A percentile compares a stretch with the other conserved stretches of the same genome.
phyloP scores from a whole-genome alignment of 2,888 invertebrate species.

The Dasysyrphus tricinctus region DNA sequence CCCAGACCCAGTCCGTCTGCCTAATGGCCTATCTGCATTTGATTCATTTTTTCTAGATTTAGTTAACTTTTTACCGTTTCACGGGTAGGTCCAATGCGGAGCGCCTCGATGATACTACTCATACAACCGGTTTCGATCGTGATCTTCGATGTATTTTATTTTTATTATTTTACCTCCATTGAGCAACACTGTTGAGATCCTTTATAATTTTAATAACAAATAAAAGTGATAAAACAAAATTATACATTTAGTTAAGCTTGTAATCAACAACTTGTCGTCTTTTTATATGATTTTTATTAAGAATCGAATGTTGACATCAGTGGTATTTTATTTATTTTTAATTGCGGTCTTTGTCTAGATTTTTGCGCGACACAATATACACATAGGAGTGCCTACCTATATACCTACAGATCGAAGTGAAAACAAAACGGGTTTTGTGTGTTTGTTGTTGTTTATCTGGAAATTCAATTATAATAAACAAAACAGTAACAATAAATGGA shows the following conservation, averaged over 20 bases:
- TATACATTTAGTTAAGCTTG: constrained; percentile 1
- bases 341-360: constrained; percentile 22
- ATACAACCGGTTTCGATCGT: constrained; percentile 66
- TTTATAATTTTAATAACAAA: constrained; percentile 24
- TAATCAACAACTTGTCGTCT: constrained; percentile 1
- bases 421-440: constrained; percentile 49
- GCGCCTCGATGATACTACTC: constrained; percentile 16
- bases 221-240: constrained; percentile 32
- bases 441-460: constrained; percentile 32
- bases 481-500: constrained; percentile 13
- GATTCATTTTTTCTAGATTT: constrained; percentile 36
- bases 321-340: constrained; percentile 18
- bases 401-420: background rate
- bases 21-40: constrained; percentile 16
- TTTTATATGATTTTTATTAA: constrained; percentile 9
- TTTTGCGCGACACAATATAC: constrained; percentile 34
- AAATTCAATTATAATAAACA: constrained; percentile 45
- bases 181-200: constrained; percentile 36
- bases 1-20: background rate
- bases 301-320: constrained; percentile 39
- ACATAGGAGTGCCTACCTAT: background rate
- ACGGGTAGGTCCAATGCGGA: constrained; percentile 29
- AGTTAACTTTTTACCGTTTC: constrained; percentile 71
- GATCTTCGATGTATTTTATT: constrained; percentile 22
- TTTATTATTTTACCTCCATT: constrained; percentile 21